Evolutionary conservation across 2,797 vertebrate genomes (phyloP), one percentile per base, ranked within the genome.

Genomic region (Pseudotriccus pelzelni): DNA sequence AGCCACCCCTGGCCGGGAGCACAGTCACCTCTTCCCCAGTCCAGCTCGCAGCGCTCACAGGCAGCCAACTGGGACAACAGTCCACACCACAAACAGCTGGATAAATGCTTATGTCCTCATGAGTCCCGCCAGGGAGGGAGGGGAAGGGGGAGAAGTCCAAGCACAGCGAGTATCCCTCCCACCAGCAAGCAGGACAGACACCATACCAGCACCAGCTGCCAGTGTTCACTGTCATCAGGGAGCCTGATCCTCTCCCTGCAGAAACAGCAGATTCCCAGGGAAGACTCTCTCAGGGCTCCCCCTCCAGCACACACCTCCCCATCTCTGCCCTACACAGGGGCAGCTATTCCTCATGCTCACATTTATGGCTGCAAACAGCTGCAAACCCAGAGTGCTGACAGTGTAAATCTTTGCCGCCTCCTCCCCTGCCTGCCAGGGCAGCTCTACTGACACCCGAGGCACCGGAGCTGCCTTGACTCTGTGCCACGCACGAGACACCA

Each of bases 1-100:
- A 64, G 88, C 60, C 13, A 1, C 52, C 83, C 70, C 76, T 82
- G 88, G 88, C 92, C 1, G 0, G 44, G 39, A 92, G 68, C 83
- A 79, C 25, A 1, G 44, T 87, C 85, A 94, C 94, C 94, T 95
- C 90, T 94, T 62, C 91, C 94, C 94, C 58, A 90, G 88, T 73
- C 55, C 50, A 0, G 83, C 85, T 44, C 5, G 0, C 74, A 90
- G 69, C 1, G 2, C 76, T 73, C 67, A 7, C 63, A 59, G 32
- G 75, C 93, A 80, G 94, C 96, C 96, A 95, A 95, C 84, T 93
- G 63, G 95, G 92, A 95, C 90, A 95, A 59, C 74, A 76, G 93
- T 90, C n/a, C 81, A 52, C 2, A 1, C 87, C 93, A 72, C 92
- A 36, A 87, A 92, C 90, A 73, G 72, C 90, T 92, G 93, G 86